Percentiles rank a stretch among this genome's conserved stretches.
Evolutionary conservation across 2,797 vertebrate species (phyloP).

Genomic region (Gallinago stenura): DNA sequence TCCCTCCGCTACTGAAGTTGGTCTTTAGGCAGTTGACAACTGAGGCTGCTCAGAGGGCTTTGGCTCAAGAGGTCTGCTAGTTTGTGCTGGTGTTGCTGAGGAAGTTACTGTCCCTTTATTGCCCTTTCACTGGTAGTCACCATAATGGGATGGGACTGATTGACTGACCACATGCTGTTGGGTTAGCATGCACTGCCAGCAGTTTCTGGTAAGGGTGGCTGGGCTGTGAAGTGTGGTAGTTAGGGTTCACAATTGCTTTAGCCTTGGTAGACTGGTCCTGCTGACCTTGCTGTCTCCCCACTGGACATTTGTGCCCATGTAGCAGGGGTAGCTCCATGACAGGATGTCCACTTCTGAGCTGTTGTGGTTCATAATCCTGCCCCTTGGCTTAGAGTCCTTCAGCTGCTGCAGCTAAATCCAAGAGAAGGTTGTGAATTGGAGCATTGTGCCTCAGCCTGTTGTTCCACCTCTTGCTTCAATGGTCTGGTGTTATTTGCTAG

Average conservation of each 20-base stretch:
- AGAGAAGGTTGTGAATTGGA: not conserved
- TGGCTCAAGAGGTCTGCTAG: not conserved
- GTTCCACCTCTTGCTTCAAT: not conserved
- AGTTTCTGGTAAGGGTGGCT: not conserved
- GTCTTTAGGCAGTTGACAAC: not conserved
- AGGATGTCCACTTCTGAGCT: accelerated
- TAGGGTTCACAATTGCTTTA: not conserved
- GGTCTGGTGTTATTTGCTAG: not conserved
- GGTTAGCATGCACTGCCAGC: not conserved
- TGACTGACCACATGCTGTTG: not conserved
- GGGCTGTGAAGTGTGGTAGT: not conserved
- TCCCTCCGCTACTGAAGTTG: not conserved
- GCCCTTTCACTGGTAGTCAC: not conserved
- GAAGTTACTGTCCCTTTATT: not conserved
- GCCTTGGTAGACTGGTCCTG: not conserved
- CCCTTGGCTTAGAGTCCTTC: not conserved
- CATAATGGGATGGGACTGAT: not conserved
- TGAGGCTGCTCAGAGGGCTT: not conserved
- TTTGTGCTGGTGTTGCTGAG: not conserved
- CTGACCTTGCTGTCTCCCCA: not conserved
- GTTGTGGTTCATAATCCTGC: not conserved
- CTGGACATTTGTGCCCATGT: not conserved
- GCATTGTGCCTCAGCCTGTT: not conserved
- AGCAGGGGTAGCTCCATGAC: not conserved
- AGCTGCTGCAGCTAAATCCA: not conserved